Evolutionary conservation across 2,797 vertebrate species (phyloP).

Genomic region (Hemibagrus guttatus): DNA sequence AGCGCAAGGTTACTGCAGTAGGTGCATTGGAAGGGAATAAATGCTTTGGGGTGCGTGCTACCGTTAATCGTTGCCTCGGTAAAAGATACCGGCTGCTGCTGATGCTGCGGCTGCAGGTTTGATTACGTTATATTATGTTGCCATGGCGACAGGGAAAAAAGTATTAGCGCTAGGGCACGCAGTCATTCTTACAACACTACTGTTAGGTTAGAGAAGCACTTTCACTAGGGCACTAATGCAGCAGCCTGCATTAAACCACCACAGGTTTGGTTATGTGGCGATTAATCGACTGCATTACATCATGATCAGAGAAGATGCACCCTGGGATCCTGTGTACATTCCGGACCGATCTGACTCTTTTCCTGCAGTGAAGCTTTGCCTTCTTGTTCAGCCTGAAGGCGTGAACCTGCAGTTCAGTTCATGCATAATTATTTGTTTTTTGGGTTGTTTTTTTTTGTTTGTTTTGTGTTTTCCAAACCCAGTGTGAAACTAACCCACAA

Average conservation of each 20-base stretch:
- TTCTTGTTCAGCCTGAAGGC: slow-evolving; percentile 11
- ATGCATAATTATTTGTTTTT: slow-evolving; percentile 7
- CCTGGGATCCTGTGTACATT: neutral
- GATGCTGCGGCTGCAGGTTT: slow-evolving; percentile 18
- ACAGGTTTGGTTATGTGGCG: neutral
- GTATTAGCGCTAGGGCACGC: neutral
- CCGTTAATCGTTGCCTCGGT: neutral
- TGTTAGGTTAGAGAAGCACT: neutral
- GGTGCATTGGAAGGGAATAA: slow-evolving; percentile 6
- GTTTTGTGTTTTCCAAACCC: neutral
- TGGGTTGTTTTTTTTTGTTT: neutral
- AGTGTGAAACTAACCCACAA: slow-evolving; percentile 15
- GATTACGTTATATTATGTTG: slow-evolving; percentile 22
- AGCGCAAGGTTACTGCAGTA: slow-evolving; percentile 50
- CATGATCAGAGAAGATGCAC: slow-evolving; percentile 25
- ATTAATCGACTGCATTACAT: slow-evolving; percentile 34
- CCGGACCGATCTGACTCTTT: neutral
- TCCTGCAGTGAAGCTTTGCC: slow-evolving; percentile 9
- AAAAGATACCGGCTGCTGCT: neutral
- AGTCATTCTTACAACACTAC: neutral
- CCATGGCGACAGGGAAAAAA: slow-evolving; percentile 11
- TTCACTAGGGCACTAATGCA: slow-evolving; percentile 20
- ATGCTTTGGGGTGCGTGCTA: neutral
- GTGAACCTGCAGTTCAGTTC: slow-evolving; percentile 26
- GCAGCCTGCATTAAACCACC: neutral